These are phyloP conservation scores for Phaethon lepturus DNA, from an alignment of 2,113 vertebrate species.

Conservation along the genomic window DNA sequence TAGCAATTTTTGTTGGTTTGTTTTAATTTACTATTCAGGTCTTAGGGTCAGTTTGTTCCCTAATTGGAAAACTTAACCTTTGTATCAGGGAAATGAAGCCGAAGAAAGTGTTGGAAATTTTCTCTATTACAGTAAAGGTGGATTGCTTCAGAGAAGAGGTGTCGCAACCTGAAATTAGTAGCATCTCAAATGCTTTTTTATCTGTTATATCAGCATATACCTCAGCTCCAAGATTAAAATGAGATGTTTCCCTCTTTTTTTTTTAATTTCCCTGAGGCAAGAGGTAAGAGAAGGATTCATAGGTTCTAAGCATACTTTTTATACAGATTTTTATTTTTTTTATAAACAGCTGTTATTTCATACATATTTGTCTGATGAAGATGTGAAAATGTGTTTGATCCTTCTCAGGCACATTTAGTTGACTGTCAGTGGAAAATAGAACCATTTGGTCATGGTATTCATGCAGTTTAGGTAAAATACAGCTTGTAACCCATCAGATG, in stretches of 20 bases:
- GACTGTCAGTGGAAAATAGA: not conserved
- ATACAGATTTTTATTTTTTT: not conserved
- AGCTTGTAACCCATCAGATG: not conserved
- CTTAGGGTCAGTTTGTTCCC: not conserved
- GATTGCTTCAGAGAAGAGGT: not conserved
- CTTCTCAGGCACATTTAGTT: not conserved
- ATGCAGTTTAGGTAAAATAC: not conserved
- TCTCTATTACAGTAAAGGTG: not conserved
- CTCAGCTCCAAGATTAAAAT: not conserved
- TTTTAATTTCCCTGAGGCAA: not conserved
- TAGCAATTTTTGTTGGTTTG: not conserved
- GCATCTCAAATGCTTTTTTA: not conserved
- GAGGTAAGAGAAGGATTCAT: rapidly evolving
- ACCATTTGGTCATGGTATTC: not conserved
- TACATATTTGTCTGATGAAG: not conserved
- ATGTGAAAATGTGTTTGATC: not conserved
- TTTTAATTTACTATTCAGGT: not conserved
- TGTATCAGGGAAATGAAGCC: not conserved
- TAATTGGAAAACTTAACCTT: not conserved
- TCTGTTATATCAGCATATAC: not conserved
- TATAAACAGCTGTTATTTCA: not conserved
- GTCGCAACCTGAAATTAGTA: not conserved
- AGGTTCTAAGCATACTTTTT: not conserved
- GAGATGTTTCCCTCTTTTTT: not conserved
- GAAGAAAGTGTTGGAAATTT: not conserved